Evolutionary conservation across 2,888 invertebrate species (phyloP), one percentile per base, ranked within the genome.

Genomic region (Machimus atricapillus): DNA sequence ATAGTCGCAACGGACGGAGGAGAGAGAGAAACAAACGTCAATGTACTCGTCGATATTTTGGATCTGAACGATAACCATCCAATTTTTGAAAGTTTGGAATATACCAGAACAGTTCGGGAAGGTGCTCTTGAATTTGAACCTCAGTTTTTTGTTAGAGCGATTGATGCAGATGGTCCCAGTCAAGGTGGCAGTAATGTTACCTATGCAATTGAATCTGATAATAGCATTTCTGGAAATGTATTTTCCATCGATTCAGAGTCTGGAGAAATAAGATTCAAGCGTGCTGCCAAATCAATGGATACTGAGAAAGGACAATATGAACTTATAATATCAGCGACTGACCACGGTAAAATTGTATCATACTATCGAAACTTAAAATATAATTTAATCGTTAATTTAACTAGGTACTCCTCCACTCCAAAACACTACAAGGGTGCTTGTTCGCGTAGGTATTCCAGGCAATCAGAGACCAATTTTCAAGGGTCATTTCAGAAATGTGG

Each of bases 1-100:
- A 94, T 97, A 85, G 96, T 96, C 88, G 97, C 97, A 0, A 94
- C 94, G 88, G 97, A 98, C 90, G 97, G 97, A 0, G 97, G 97
- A 0, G 96, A 96, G 0, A 94, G 94, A 89, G 94, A 95, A 16
- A 94, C 96, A 0, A 95, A 96, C 40, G 95, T 95, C 0, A 96
- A 96, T 91, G 93, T 97, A 56, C 94, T 95, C 82, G 94, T 97
- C 16, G 95, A 96, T 89, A 93, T 97, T 0, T 90, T 95, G 6
- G 97, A 97, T 90, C 94, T 96, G 0, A 97, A 97, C 89, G 97
- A 97, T 90, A 97, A 97, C 89, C 93, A 94, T 37, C 97, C 97
- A 0, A 90, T 94, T 1, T 97, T 97, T 90, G 96, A 96, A 90
- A 93, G 94, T 40, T 90, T 92, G 0, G 96, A 96, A 89, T 96